phyloP scores from a whole-genome alignment of 2,888 invertebrate genomes.

The Cheilosia soror region DNA sequence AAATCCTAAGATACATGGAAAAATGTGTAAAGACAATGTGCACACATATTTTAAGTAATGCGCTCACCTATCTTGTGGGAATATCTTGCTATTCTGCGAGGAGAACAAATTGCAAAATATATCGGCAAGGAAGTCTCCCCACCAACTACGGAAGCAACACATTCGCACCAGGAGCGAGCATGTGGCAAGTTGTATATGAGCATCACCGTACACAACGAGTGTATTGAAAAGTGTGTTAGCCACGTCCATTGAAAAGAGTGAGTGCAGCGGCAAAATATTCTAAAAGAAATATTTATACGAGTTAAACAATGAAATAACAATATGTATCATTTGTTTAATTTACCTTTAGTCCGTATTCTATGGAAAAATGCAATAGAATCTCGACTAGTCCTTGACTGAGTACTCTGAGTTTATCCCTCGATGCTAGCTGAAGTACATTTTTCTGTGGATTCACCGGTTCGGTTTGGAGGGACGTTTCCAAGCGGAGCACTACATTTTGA shows the following conservation, averaged over 20 bases:
- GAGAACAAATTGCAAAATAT: conserved; percentile 92
- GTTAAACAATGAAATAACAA: conserved; percentile 76
- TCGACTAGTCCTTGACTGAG: conserved; percentile 93
- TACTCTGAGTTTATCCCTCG: conserved; percentile 92
- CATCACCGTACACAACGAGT: conserved; percentile 91
- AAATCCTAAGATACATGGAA: conserved; percentile 86
- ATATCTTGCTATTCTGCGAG: conserved; percentile 90
- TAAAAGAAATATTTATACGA: conserved; percentile 60
- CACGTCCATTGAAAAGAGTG: conserved; percentile 83
- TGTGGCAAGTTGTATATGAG: conserved; percentile 91
- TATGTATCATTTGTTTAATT: not conserved
- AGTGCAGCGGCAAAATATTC: conserved; percentile 82
- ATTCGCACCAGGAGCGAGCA: conserved; percentile 91
- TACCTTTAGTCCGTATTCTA: conserved; percentile 85
- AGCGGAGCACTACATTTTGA: conserved; percentile 89
- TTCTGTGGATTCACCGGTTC: conserved; percentile 81
- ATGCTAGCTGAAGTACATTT: conserved; percentile 86
- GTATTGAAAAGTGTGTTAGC: conserved; percentile 89
- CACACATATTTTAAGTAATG: not conserved
- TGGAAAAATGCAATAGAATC: conserved; percentile 89
- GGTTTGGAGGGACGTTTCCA: conserved; percentile 86
- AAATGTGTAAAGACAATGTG: conserved; percentile 9
- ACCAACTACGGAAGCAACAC: conserved; percentile 90
- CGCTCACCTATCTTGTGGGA: conserved; percentile 92
- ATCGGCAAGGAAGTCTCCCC: conserved; percentile 95